Evolutionary conservation across 2,113 vertebrate species (phyloP).

Genomic region (Panurus biarmicus): DNA sequence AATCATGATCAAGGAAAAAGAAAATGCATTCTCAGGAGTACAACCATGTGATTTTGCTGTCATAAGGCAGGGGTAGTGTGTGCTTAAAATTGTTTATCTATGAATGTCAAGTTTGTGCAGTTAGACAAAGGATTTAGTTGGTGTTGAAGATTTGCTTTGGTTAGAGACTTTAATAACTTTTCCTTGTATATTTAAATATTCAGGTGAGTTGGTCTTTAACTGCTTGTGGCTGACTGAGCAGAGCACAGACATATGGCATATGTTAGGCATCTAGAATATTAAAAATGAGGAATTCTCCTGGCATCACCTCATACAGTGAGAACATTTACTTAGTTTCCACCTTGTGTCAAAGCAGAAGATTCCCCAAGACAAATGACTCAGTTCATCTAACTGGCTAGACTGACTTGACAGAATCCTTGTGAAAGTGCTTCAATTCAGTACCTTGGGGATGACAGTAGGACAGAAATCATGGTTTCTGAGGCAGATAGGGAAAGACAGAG

Average conservation of each 20-base stretch:
- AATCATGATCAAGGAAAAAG: background rate
- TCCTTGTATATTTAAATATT: background rate
- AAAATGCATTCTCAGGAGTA: background rate
- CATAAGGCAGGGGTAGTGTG: rapidly evolving
- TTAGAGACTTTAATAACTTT: background rate
- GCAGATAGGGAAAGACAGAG: background rate
- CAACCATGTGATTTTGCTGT: background rate
- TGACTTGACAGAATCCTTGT: background rate
- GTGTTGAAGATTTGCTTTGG: background rate
- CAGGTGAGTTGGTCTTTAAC: background rate
- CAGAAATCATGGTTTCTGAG: background rate
- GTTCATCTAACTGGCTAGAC: background rate
- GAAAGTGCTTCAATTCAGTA: background rate
- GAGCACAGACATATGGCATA: background rate
- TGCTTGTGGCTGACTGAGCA: background rate
- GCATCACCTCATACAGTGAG: background rate
- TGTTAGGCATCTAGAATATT: background rate
- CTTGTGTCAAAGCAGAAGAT: background rate
- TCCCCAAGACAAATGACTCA: background rate
- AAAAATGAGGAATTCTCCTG: background rate
- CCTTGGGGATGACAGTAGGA: background rate
- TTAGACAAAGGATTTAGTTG: background rate
- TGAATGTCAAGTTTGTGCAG: background rate
- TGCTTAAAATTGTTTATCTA: background rate
- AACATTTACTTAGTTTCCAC: background rate